Percentiles rank a stretch among this genome's conserved stretches.
Conservation (phyloP, 2,113 vertebrate species). For the Phylloscopus whistleri region DNA sequence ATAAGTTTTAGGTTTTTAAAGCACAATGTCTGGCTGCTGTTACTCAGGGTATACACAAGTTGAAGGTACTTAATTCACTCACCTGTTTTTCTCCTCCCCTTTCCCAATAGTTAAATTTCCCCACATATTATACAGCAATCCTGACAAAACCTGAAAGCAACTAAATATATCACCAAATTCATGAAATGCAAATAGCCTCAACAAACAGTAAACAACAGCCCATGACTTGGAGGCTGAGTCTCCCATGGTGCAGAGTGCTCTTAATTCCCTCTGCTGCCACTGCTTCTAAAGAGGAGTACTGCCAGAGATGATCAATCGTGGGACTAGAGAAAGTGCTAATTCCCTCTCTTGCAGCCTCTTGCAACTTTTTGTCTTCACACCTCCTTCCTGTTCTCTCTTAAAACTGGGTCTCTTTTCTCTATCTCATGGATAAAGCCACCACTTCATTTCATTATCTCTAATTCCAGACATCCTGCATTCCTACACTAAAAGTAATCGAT, state of each 20-base stretch:
- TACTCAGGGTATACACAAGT: neutral
- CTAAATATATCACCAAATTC: neutral
- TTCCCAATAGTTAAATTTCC: neutral
- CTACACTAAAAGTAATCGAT: neutral
- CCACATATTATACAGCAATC: neutral
- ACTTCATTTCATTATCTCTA: neutral
- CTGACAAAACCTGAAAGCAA: neutral
- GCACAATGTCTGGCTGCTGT: neutral
- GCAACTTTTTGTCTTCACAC: neutral
- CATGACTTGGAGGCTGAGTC: neutral
- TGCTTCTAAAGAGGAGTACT: neutral
- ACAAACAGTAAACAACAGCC: neutral
- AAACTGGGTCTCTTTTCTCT: neutral
- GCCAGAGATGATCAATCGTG: accelerated
- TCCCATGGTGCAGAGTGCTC: neutral
- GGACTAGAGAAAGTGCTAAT: neutral
- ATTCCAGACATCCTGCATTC: neutral
- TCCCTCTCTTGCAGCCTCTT: neutral
- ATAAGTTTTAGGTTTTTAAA: neutral
- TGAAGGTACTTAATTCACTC: neutral
- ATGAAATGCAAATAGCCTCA: conserved; percentile 10
- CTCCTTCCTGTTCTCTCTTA: neutral
- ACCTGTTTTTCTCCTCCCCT: neutral
- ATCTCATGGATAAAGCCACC: neutral
- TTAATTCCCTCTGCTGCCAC: neutral